Percentiles rank a stretch among this genome's conserved stretches.
phyloP scores from a whole-genome alignment of 2,888 invertebrate species.

The Lottia scabra region DNA sequence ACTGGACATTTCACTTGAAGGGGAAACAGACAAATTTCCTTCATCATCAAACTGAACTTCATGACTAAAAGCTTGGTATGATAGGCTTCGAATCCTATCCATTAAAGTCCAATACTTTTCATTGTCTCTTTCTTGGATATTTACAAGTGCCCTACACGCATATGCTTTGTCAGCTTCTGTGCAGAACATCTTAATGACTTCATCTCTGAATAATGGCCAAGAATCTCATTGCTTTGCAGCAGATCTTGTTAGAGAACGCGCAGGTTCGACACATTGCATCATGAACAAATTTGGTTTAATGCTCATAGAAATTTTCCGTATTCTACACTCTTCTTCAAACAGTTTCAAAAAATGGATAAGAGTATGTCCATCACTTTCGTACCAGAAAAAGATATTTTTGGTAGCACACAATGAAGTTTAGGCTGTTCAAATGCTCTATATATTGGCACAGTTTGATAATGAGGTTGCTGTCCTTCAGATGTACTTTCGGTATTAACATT shows the following conservation, averaged over 20 bases:
- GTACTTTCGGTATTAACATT: too few relatives aligned
- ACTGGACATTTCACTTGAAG: neutral
- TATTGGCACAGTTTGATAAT: neutral
- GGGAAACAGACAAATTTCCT: neutral
- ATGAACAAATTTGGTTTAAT: neutral
- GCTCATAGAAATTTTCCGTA: neutral
- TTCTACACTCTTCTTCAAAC: neutral
- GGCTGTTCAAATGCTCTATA: neutral
- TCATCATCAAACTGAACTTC: neutral
- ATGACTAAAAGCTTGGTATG: neutral
- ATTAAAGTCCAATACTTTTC: slow-evolving; percentile 1
- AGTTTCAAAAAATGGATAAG: neutral
- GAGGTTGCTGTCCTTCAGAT: too few relatives aligned
- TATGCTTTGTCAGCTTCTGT: neutral
- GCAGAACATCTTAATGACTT: neutral
- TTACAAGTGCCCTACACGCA: neutral
- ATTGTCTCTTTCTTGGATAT: neutral
- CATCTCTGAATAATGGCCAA: neutral
- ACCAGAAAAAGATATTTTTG: neutral
- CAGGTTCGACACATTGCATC: neutral
- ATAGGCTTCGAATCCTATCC: neutral
- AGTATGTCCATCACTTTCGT: neutral
- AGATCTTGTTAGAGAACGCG: neutral
- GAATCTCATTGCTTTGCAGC: neutral
- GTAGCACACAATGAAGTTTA: neutral